These are phyloP conservation scores for Delichon dasypus DNA, from an alignment of 2,797 vertebrate genomes.

Conservation along the genomic window DNA sequence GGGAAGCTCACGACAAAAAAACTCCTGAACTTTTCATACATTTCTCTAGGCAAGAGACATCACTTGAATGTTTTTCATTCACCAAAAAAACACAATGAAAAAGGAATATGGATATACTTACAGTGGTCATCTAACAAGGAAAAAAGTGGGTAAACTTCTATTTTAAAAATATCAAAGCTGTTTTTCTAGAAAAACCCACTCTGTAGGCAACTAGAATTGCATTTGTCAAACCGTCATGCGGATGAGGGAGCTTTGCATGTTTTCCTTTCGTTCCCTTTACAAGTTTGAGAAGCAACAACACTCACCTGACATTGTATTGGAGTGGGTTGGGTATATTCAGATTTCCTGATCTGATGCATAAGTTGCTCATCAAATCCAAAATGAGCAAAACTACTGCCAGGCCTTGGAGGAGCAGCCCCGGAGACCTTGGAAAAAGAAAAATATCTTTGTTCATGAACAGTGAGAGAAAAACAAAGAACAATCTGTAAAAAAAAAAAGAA, in stretches of 20 bases:
- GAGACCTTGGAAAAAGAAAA: constrained; percentile 86
- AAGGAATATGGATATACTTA: neutral
- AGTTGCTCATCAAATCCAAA: constrained; percentile 97
- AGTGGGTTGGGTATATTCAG: constrained; percentile 96
- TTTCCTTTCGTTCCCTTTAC: neutral
- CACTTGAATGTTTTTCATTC: neutral
- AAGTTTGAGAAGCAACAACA: neutral
- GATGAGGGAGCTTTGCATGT: neutral
- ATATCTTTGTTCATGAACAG: neutral
- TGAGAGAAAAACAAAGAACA: neutral
- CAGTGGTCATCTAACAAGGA: neutral
- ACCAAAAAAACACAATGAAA: neutral
- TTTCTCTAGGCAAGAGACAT: neutral
- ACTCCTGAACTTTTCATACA: neutral
- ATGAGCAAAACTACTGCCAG: constrained; percentile 95
- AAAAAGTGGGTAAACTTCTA: neutral
- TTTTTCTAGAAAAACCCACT: neutral
- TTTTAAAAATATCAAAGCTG: neutral
- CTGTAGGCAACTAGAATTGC: neutral
- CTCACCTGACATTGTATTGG: constrained; percentile 98
- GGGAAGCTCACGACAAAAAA: neutral
- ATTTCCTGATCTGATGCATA: constrained; percentile 98
- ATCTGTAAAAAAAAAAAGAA: neutral
- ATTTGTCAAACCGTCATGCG: neutral
- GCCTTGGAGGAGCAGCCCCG: constrained; percentile 94